These are phyloP conservation scores for Cerastis leucographa DNA, from an alignment of 2,888 invertebrate genomes.

Conservation along the genomic window DNA sequence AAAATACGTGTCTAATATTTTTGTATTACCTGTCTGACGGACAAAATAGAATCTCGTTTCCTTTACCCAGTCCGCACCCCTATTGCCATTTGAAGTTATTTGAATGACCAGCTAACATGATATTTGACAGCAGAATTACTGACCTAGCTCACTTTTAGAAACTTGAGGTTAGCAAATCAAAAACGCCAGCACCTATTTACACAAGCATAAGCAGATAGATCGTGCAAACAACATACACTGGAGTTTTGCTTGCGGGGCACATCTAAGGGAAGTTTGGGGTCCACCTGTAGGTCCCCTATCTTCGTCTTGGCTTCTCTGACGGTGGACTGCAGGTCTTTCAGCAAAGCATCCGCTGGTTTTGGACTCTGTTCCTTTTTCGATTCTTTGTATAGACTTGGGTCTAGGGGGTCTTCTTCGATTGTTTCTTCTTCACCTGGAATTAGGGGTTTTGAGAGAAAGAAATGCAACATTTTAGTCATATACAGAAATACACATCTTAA, in stretches of 20 bases:
- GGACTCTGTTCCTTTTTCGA: slow-evolving; percentile 80
- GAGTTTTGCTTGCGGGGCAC: slow-evolving; percentile 80
- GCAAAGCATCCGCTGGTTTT: slow-evolving; percentile 81
- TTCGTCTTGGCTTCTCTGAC: slow-evolving; percentile 91
- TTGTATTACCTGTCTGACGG: too few relatives aligned
- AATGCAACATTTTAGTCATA: background rate
- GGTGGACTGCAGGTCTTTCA: slow-evolving; percentile 90
- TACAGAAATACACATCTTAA: too few relatives aligned
- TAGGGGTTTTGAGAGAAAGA: background rate
- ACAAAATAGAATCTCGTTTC: too few relatives aligned
- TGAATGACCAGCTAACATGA: background rate
- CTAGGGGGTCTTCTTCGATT: slow-evolving; percentile 77
- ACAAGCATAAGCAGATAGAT: slow-evolving; percentile 78
- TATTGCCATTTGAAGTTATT: background rate
- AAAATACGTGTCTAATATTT: too few relatives aligned
- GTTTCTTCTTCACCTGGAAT: slow-evolving; percentile 85
- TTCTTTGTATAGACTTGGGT: slow-evolving; percentile 69
- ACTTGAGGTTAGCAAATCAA: background rate
- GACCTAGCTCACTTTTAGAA: background rate
- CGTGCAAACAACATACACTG: slow-evolving; percentile 87
- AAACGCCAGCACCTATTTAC: slow-evolving; percentile 43
- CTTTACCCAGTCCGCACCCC: too few relatives aligned
- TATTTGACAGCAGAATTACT: background rate
- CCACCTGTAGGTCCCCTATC: slow-evolving; percentile 92
- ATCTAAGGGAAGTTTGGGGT: slow-evolving; percentile 79